Evolutionary conservation across 2,113 vertebrate species (phyloP).

Genomic region (Boulengeromyrus knoepffleri): DNA sequence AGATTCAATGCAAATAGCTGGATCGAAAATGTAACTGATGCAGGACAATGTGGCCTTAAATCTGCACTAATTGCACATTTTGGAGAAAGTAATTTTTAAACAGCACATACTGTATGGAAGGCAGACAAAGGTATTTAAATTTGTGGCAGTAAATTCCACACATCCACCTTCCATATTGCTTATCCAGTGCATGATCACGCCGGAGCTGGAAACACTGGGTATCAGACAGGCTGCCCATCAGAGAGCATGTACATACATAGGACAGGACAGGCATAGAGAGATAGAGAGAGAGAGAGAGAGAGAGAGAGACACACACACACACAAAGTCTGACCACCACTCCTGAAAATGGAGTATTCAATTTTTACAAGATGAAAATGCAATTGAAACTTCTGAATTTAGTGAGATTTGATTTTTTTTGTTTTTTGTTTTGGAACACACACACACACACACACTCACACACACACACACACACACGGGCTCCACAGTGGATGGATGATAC

Average conservation of each 20-base stretch:
- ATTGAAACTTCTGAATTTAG: neutral
- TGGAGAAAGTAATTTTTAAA: neutral
- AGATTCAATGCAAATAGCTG: neutral
- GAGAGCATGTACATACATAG: neutral
- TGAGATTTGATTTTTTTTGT: neutral
- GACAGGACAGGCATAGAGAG: neutral
- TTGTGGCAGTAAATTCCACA: neutral
- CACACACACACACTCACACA: too few species aligned
- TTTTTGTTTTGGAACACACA: neutral
- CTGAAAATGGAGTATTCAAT: neutral
- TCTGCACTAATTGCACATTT: neutral
- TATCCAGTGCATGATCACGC: neutral
- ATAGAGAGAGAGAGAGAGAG: too few species aligned
- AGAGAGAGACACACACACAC: too few species aligned
- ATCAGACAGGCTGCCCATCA: neutral
- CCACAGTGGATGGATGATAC: neutral
- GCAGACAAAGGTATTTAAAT: neutral
- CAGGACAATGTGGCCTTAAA: neutral
- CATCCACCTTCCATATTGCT: neutral
- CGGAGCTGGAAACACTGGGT: neutral
- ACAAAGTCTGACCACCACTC: neutral
- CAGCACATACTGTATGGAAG: neutral
- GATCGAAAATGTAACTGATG: neutral
- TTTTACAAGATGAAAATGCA: neutral
- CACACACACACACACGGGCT: too few species aligned